Evolutionary conservation across 2,888 invertebrate genomes (phyloP), one percentile per base, ranked within the genome.

Genomic region (Melanchra persicariae): DNA sequence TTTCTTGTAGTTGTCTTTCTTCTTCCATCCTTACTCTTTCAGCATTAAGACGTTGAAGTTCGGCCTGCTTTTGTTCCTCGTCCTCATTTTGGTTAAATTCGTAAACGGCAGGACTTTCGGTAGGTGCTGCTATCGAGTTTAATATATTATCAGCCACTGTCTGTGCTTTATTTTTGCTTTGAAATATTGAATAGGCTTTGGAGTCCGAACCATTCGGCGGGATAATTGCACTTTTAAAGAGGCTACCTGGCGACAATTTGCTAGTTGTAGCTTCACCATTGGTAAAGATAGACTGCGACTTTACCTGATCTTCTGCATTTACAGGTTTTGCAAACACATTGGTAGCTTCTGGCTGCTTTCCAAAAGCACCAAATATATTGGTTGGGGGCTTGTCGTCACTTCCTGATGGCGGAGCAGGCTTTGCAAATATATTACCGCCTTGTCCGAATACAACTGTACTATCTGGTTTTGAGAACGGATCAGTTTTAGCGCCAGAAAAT

Each of bases 81-180:
- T 86, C 86, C 22, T 91, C 88, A 84, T 89, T 88, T 75, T 89
- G 86, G 79, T 91, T 86, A 84, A 94, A 95, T 26, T 95, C 92
- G 74, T 93, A 95, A 65, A 94, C 82, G 45, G 88, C 86, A 61
- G 84, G 79, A 52, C 80, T 84, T 67, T 87, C 86, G 7, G 82
- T 68, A 17, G 77, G 71, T 78, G 85, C 88, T 22, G 90, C 85
- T 24, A 40, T 40, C 40, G 94, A 93, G 80, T 89, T 90, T 74
- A 93, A 89, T 86, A 95, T 93, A 82, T 89, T 93, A 79, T 93
- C 92, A 69, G 93, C 92, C 22, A 92, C 92, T 37, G 93, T 88
- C 61, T 90, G 89, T 43, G 88, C 89, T 85, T 93, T 94, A 83
- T 93, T 95, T 89, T 95, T 95, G 68, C 85, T 92, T 84, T 91